Conservation (phyloP, 2,113 vertebrate species). For the Archocentrus centrarchus region DNA sequence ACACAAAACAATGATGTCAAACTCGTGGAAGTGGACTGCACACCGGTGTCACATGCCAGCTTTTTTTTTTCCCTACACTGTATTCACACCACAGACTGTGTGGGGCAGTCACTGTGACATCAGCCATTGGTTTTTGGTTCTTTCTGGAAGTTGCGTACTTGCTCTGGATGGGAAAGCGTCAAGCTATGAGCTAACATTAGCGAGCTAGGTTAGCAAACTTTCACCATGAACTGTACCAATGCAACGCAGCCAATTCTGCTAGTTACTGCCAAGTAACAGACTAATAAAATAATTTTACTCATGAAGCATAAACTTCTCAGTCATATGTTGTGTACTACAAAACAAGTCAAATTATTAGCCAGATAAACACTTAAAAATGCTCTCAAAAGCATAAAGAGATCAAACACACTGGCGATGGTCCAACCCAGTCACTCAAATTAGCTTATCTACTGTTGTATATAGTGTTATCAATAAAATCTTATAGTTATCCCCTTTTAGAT, state of each 20-base stretch:
- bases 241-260: background rate
- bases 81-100: background rate
- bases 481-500: background rate
- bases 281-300: background rate
- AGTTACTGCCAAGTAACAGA: background rate
- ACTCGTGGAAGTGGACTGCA: background rate
- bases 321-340: background rate
- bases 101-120: background rate
- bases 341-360: background rate
- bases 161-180: background rate
- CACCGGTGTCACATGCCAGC: background rate
- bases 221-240: background rate
- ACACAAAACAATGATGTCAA: background rate
- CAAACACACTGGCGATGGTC: background rate
- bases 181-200: background rate
- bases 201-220: accelerated
- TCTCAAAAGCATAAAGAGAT: background rate
- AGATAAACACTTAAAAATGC: background rate
- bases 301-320: background rate
- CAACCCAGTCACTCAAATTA: background rate
- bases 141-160: background rate
- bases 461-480: background rate
- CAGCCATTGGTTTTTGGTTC: background rate
- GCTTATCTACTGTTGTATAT: background rate
- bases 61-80: background rate